These are phyloP conservation scores for Bombyx huttoni DNA, from an alignment of 2,888 invertebrate species.

Conservation along the genomic window DNA sequence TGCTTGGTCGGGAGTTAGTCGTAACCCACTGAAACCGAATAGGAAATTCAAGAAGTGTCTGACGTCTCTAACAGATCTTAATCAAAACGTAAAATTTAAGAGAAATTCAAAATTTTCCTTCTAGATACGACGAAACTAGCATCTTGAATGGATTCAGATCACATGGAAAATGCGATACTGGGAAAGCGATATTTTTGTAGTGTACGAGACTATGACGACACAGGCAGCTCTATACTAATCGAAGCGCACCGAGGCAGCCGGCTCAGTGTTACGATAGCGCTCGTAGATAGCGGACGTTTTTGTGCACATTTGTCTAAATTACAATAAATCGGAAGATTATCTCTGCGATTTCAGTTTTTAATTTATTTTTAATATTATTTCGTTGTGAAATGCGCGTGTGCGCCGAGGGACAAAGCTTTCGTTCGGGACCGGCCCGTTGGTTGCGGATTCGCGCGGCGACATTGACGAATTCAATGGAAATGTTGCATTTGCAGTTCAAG, in stretches of 20 bases:
- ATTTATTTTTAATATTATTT: constrained; percentile 16
- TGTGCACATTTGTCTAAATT: constrained; percentile 10
- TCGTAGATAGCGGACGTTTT: constrained; percentile 39
- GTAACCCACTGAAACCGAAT: not conserved
- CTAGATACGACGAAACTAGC: constrained; percentile 21
- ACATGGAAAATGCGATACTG: constrained; percentile 31
- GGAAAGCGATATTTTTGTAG: constrained; percentile 40
- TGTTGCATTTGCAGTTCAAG: constrained; percentile 88
- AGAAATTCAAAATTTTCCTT: constrained; percentile 10
- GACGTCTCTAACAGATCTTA: not conserved
- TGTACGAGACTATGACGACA: constrained; percentile 20
- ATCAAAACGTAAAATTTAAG: not conserved
- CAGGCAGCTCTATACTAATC: constrained; percentile 17
- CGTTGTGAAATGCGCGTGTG: constrained; percentile 61
- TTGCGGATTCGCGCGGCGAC: constrained; percentile 40
- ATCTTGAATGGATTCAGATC: constrained; percentile 20
- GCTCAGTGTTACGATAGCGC: constrained; percentile 55
- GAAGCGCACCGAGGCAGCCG: constrained; percentile 16
- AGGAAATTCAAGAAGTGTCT: not conserved
- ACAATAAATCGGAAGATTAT: constrained; percentile 12
- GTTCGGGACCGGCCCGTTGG: constrained; percentile 48
- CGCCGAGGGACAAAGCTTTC: constrained; percentile 53
- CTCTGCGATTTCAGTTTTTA: constrained; percentile 8
- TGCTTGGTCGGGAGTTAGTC: not conserved
- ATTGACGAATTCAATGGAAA: constrained; percentile 59